A percentile compares a stretch with the other conserved stretches of the same genome.
These are phyloP conservation scores for Stenolophus ochropezus DNA, from an alignment of 2,888 invertebrate species.

Conservation along the genomic window DNA sequence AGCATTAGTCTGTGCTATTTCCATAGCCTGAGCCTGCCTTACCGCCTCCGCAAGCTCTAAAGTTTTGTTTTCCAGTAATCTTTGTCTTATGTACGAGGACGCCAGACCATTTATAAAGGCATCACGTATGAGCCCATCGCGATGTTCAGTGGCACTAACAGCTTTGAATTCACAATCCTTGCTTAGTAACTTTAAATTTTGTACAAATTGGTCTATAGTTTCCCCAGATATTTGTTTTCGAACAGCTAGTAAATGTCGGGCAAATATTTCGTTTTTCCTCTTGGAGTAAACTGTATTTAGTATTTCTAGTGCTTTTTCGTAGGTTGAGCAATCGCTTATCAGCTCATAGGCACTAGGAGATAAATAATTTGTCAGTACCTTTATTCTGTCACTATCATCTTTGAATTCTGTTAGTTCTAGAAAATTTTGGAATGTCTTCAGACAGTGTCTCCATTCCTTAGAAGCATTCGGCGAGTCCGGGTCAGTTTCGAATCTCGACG, in stretches of 20 bases:
- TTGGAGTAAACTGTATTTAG: not conserved
- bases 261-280: constrained; percentile 18
- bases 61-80: too few relatives aligned
- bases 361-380: not conserved
- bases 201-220: not conserved
- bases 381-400: not conserved
- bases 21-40: not conserved
- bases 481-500: not conserved
- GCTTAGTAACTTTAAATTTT: constrained; percentile 3
- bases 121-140: too few relatives aligned
- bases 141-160: too few relatives aligned
- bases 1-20: too few relatives aligned
- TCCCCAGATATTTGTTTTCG: not conserved
- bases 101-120: too few relatives aligned
- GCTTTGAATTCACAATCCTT: too few relatives aligned
- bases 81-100: too few relatives aligned
- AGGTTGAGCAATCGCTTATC: not conserved
- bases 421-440: not conserved
- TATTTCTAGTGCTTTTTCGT: not conserved
- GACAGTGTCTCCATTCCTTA: constrained; percentile 4
- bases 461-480: constrained; percentile 2
- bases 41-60: too few relatives aligned
- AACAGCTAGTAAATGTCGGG: constrained; percentile 4
- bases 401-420: not conserved
- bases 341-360: not conserved